phyloP scores from a whole-genome alignment of 2,113 vertebrate genomes.

The Syngnathoides biaculeatus region DNA sequence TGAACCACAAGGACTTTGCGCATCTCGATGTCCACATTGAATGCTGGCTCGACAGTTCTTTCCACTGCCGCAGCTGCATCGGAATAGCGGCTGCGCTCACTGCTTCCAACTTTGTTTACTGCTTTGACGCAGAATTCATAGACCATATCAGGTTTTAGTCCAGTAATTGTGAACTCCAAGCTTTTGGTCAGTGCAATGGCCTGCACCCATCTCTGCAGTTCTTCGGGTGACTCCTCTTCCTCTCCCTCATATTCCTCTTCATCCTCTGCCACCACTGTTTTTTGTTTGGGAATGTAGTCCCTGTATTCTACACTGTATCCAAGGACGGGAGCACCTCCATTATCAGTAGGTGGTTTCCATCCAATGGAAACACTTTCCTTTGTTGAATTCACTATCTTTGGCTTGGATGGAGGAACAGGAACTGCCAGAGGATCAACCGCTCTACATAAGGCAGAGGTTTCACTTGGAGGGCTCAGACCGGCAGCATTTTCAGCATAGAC shows the following conservation, averaged over 20 bases:
- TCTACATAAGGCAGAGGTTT: conserved; percentile 78
- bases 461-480: conserved; percentile 89
- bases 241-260: conserved; percentile 56
- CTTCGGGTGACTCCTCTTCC: conserved; percentile 67
- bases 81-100: conserved; percentile 81
- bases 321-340: conserved; percentile 86
- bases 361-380: conserved; percentile 80
- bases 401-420: conserved; percentile 86
- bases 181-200: conserved; percentile 86
- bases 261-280: conserved; percentile 33
- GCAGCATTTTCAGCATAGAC: conserved; percentile 95
- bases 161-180: conserved; percentile 86
- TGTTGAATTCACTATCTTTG: conserved; percentile 83
- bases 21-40: conserved; percentile 92
- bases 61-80: conserved; percentile 82
- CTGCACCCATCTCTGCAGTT: conserved; percentile 83
- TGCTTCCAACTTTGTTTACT: conserved; percentile 87
- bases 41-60: conserved; percentile 89
- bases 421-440: conserved; percentile 85
- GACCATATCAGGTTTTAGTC: conserved; percentile 80
- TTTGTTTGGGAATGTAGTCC: conserved; percentile 59
- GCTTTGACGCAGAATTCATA: conserved; percentile 90
- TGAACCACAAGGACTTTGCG: conserved; percentile 88
- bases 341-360: conserved; percentile 88
- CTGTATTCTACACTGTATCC: conserved; percentile 93